Evolutionary conservation across 35 echinoderm and acorn worm species (phyloP), one percentile per base, ranked within the genome.

Genomic region (Nesometra sesokonis): DNA sequence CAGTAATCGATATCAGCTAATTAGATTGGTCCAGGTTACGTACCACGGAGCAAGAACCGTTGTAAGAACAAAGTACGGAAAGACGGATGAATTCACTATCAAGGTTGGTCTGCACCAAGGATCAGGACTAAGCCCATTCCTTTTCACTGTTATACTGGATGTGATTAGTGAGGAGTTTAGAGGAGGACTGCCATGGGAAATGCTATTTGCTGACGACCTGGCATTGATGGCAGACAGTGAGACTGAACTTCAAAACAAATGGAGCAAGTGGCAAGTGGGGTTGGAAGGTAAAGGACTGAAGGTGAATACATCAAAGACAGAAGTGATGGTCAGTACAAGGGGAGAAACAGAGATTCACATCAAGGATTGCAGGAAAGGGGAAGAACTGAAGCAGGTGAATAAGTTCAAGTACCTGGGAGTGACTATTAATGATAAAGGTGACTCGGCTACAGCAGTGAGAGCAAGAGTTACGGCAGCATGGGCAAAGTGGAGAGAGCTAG

Each of bases 271-370:
- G 47, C n/a, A 85, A 30, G 84, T 32, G 31, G 36, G 78, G 30
- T 35, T 89, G 57, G 37, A 82, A 2, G 79, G 0, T 11, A 89
- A 89, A 23, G 80, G 88, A 23, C 35, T 89, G 80, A 89, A 89
- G 80, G 43, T 89, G 36, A 89, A 89, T 83, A 47, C 80, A n/a
- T 79, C 79, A 82, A 89, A 89, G 88, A 82, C 80, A 32, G 83
- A 89, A 35, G 88, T 89, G 78, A 89, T 89, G 47, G 81, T 34
- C n/a, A 40, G 82, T 23, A 35, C 33, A 0, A 37, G 15, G 11
- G 82, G 30, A 13, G 32, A 38, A 29, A 15, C 5, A 7, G 39
- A 43, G 39, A 15, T 43, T 4, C 5, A 43, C n/a, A n/a, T n/a
- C n/a, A 43, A 43, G 39, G 39, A 43, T 15, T 43, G 82, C 36